Evolutionary conservation across 2,888 invertebrate species (phyloP).

Genomic region (Limenitis camilla): DNA sequence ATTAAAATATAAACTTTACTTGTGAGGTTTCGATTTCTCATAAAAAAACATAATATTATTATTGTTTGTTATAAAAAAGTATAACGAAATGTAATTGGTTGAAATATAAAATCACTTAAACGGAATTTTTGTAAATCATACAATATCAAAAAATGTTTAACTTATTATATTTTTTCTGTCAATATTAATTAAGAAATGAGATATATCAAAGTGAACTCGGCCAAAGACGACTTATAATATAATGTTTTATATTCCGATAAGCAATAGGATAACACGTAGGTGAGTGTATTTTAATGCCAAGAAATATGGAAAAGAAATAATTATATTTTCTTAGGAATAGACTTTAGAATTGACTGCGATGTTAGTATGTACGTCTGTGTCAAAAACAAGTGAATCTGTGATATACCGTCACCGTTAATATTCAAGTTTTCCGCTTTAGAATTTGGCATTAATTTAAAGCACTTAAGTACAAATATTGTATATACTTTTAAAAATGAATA

Average conservation of each 20-base stretch:
- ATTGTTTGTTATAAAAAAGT: no score
- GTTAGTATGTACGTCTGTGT: slow-evolving; percentile 15
- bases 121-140: no score
- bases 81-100: no score
- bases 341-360: slow-evolving; percentile 10
- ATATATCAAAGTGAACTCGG: slow-evolving; percentile 10
- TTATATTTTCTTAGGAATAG: background rate
- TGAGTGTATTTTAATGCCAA: slow-evolving; percentile 11
- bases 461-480: slow-evolving; percentile 62
- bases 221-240: slow-evolving; percentile 9
- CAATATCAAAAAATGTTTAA: no score
- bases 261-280: background rate
- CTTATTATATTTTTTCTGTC: background rate
- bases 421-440: slow-evolving; percentile 12
- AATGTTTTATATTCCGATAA: slow-evolving; percentile 1
- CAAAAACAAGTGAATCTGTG: slow-evolving; percentile 30
- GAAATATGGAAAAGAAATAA: slow-evolving; percentile 1
- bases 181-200: background rate
- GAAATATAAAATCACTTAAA: no score
- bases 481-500: slow-evolving; percentile 21
- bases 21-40: no score
- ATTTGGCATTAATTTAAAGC: slow-evolving; percentile 36
- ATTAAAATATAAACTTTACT: no score
- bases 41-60: no score
- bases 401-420: slow-evolving; percentile 27